A percentile compares a stretch with the other conserved stretches of the same genome.
phyloP scores from a whole-genome alignment of 2,113 vertebrate genomes.

The Toxotes jaculatrix region DNA sequence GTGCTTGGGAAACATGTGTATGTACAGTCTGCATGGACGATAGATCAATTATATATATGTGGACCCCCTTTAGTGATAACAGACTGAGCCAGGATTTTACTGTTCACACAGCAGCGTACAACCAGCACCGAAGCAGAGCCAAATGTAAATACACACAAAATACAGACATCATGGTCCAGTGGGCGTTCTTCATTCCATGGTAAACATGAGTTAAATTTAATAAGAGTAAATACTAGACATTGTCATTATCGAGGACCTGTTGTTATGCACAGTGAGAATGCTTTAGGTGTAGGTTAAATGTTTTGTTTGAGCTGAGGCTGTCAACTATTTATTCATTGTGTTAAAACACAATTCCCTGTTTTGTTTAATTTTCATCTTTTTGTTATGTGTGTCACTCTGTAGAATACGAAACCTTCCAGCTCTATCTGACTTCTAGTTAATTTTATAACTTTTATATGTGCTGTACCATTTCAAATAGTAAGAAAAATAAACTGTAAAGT shows the following conservation, averaged over 20 bases:
- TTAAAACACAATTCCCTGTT: slow-evolving; percentile 40
- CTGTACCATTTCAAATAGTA: slow-evolving; percentile 60
- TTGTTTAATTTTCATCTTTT: slow-evolving; percentile 31
- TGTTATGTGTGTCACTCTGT: slow-evolving; percentile 43
- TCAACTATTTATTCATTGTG: slow-evolving; percentile 66
- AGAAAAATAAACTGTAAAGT: slow-evolving; percentile 55
- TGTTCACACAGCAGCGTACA: slow-evolving; percentile 4
- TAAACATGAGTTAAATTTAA: slow-evolving; percentile 42
- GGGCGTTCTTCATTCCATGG: slow-evolving; percentile 39
- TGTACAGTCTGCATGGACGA: slow-evolving; percentile 52
- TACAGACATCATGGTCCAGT: background rate
- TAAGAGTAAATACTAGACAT: slow-evolving; percentile 23
- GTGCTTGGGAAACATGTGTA: slow-evolving; percentile 19
- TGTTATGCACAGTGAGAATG: slow-evolving; percentile 18
- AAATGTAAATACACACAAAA: slow-evolving; percentile 36
- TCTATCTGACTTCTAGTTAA: slow-evolving; percentile 45
- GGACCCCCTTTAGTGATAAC: slow-evolving; percentile 37
- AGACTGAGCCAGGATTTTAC: slow-evolving; percentile 29
- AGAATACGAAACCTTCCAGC: slow-evolving; percentile 20
- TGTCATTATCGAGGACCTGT: slow-evolving; percentile 15
- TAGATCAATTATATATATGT: slow-evolving; percentile 26
- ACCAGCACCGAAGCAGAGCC: slow-evolving; percentile 38
- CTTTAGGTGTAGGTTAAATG: slow-evolving; percentile 34
- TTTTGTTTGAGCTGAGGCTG: slow-evolving; percentile 42
- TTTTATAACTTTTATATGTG: slow-evolving; percentile 80